Conservation (phyloP, 2,888 invertebrate species). For the Stenolophus ochropezus region DNA sequence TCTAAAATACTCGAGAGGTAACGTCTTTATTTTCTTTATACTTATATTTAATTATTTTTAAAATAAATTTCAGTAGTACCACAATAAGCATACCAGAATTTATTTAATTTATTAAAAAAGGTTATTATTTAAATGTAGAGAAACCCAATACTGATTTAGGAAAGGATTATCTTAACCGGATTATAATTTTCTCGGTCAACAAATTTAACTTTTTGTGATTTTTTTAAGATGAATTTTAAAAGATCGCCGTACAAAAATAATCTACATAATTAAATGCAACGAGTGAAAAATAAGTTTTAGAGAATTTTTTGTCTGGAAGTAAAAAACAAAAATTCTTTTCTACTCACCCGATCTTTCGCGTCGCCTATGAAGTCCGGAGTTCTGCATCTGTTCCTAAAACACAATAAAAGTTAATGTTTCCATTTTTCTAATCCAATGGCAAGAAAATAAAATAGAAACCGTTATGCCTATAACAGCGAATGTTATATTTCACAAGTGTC, state of each 20-base stretch:
- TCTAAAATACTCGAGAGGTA: too few relatives aligned
- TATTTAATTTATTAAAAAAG: too few relatives aligned
- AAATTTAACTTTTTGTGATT: slow-evolving; percentile 46
- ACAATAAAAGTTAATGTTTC: slow-evolving; percentile 27
- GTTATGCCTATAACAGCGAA: slow-evolving; percentile 10
- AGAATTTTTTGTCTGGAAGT: not conserved
- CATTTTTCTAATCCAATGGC: slow-evolving; percentile 20
- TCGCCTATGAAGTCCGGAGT: not conserved
- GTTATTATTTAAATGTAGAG: not conserved
- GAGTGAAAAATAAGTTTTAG: slow-evolving; percentile 20
- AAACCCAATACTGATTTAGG: not conserved
- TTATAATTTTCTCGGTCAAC: slow-evolving; percentile 52
- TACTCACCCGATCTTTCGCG: not conserved
- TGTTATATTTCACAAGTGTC: slow-evolving; percentile 30
- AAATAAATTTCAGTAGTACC: too few relatives aligned
- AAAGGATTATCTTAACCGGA: slow-evolving; percentile 18
- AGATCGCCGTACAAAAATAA: slow-evolving; percentile 38
- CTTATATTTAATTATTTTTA: too few relatives aligned
- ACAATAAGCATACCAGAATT: too few relatives aligned
- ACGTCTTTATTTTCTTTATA: too few relatives aligned
- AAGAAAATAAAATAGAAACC: slow-evolving; percentile 13
- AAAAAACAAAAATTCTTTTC: not conserved
- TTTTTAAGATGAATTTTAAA: slow-evolving; percentile 35
- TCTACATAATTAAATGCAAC: slow-evolving; percentile 39
- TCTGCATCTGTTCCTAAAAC: slow-evolving; percentile 21